Evolutionary conservation across 2,888 invertebrate species (phyloP), one percentile per base, ranked within the genome.

Genomic region (Diplolepis rosae): DNA sequence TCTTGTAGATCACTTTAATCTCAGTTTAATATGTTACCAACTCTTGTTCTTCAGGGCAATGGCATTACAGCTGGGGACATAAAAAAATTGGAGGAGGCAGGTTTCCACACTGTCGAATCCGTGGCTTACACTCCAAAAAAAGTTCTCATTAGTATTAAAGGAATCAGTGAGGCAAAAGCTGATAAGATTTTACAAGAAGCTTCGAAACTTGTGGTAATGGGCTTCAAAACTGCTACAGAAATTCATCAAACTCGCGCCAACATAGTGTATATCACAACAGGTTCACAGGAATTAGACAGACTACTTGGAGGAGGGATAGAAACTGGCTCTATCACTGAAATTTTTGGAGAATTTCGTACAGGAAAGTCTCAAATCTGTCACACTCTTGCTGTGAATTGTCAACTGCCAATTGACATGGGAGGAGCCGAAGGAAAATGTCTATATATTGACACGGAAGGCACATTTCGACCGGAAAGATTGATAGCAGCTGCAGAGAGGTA

Each of bases 361-460:
- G 99, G 99, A 28, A 99, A 99, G 89, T 97, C 98, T 3, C 99
- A 99, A 85, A 83, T 99, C 3, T 99, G 98, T 84, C 99, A 99
- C 86, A 98, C 97, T 0, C 89, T 99, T 69, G 98, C 99, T 68
- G 99, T 99, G 0, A 98, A 98, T 68, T 99, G 99, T 87, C 99
- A 99, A 93, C 89, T 99, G 69, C 99, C 99, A 0, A 95, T 99
- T 73, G 98, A 98, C 80, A 95, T 95, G 90, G 96, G 96, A n/a
- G 99, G 99, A 0, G 99, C 98, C 0, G 99, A 99, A 91, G 99
- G 99, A 1, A 99, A 98, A 89, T 98, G 98, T 85, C 90, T 99
- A 84, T 99, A 98, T 89, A 95, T 99, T 76, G 99, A 99, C 87
- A 98, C 99, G 0, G 99, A 99, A 87, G 98, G 98, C 24, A 98